phyloP scores from a whole-genome alignment of 1,140 invertebrate species.

The Whitmania pigra region DNA sequence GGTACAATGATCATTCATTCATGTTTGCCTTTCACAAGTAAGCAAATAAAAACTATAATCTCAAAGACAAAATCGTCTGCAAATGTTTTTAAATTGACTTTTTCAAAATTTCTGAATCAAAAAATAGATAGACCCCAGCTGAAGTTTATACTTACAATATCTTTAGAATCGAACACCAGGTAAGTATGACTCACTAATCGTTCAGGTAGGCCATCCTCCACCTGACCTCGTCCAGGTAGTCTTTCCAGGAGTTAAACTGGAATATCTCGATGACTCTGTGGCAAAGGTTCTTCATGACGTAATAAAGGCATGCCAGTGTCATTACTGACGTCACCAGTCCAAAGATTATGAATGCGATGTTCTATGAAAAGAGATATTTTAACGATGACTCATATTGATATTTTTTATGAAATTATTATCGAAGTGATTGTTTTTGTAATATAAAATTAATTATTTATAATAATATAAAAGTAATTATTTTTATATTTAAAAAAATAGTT shows the following conservation, averaged over 20 bases:
- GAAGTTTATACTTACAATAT: no score
- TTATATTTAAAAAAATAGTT: no score
- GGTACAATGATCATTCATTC: no score
- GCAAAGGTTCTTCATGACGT: neutral
- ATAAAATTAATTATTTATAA: neutral
- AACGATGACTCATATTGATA: neutral
- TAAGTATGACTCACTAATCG: constrained; percentile 9
- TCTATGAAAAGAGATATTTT: neutral
- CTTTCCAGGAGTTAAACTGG: constrained; percentile 1
- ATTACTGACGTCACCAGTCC: constrained; percentile 7
- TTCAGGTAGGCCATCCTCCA: neutral
- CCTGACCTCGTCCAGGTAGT: neutral
- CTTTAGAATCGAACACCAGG: neutral
- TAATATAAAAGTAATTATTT: neutral
- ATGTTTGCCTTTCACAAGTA: no score
- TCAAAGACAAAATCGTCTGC: no score
- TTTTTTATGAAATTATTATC: neutral
- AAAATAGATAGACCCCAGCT: no score
- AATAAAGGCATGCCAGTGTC: neutral
- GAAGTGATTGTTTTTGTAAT: neutral
- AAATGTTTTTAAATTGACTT: no score
- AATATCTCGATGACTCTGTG: constrained; percentile 7
- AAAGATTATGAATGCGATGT: neutral
- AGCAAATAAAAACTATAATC: no score
- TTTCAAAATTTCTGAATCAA: no score